Conservation (phyloP, 2,113 vertebrate species). For the Barbus barbus region DNA sequence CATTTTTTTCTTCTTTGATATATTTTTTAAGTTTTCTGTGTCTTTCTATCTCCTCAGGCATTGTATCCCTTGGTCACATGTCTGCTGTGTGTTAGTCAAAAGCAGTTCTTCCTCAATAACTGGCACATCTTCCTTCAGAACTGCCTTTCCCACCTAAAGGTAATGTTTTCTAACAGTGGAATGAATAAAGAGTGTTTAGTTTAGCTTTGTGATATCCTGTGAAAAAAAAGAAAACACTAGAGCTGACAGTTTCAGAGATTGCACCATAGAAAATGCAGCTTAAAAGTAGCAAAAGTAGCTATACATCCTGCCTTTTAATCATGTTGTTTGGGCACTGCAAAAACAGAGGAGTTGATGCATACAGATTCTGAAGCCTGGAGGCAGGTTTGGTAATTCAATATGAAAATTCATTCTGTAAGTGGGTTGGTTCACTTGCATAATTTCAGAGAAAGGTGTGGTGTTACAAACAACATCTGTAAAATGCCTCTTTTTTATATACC, state of each 20-base stretch:
- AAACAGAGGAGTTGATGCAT: not conserved
- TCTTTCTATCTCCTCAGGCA: constrained; percentile 74
- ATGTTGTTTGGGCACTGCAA: not conserved
- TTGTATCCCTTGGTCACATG: constrained; percentile 98
- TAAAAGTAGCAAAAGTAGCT: not conserved
- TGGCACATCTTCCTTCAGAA: constrained; percentile 99
- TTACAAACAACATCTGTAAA: not conserved
- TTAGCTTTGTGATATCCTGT: not conserved
- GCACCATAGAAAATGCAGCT: not conserved
- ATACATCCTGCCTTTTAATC: not conserved
- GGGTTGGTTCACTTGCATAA: not conserved
- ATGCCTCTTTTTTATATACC: not conserved
- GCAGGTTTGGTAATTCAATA: not conserved
- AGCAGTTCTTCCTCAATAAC: constrained; percentile 99
- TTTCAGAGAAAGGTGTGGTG: not conserved
- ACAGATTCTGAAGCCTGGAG: constrained; percentile 13
- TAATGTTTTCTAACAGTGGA: constrained; percentile 65
- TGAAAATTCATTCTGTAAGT: not conserved
- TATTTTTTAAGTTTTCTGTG: constrained; percentile 6
- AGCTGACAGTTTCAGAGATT: not conserved
- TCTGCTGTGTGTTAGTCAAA: constrained; percentile 99
- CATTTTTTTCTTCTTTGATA: not conserved
- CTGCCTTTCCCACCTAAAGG: constrained; percentile 99
- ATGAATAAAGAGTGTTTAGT: not conserved
- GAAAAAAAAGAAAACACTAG: too few relatives aligned